Base-by-base conservation (phyloP, 2,888 invertebrate genomes). In the Hofmannophila pseudospretella region DNA sequence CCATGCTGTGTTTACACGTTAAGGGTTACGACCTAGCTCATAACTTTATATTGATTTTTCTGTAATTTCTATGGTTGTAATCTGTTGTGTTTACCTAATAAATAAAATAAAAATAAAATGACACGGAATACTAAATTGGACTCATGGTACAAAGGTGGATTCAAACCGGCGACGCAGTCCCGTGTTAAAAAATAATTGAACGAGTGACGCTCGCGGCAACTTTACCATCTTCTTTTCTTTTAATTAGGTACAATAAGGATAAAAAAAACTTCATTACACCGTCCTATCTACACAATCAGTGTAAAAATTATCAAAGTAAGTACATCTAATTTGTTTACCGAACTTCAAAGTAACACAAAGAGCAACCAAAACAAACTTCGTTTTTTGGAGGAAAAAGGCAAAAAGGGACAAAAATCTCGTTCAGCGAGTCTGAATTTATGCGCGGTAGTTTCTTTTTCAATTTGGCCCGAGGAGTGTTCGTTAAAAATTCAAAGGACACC, bases 391-490 rank as follows among this genome's bases (percentile, higher is more conserved):
- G 34, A 31, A 27, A 31, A 33, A 36, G 36, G 23, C 25, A 41
- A 36, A n/a, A 32, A 32, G 22, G 22, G 34, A 32, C 33, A 32
- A 47, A n/a, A 47, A 47, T 47, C 47, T 44, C 42, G 44, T 38
- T 41, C 35, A 35, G 31, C 22, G 40, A 38, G 44, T 37, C 28
- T n/a, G 38, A 42, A 47, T 44, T 47, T 47, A 44, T 44, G 42
- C 35, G 34, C 32, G 38, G 42, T 40, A 41, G 47, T 47, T 44
- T 42, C 44, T 47, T 47, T 44, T 47, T 47, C 47, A 47, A 47
- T 47, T 47, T 47, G 42, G 39, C 9, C 11, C 28, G 40, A 41
- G 47, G 38, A 38, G 42, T 12, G 40, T 42, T 47, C 44, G 47
- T 47, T 47, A 47, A 47, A 47, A 47, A 47, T 47, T 47, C 47